Evolutionary conservation across 2,888 invertebrate genomes (phyloP).

Genomic region (Tethea ocularis): DNA sequence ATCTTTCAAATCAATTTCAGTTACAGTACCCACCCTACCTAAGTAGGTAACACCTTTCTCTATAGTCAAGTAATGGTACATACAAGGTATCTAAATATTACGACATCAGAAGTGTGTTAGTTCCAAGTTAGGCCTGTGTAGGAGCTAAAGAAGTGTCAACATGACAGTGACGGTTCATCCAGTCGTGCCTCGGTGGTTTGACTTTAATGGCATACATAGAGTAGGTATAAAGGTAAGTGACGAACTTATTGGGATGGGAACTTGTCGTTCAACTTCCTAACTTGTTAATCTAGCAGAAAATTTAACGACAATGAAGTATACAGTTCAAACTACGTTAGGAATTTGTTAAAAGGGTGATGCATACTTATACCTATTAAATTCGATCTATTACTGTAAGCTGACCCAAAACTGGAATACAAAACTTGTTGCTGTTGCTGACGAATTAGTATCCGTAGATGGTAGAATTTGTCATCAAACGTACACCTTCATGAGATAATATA

Average conservation of each 20-base stretch:
- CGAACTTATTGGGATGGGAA: constrained; percentile 2
- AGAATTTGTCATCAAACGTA: background rate
- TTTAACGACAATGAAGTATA: background rate
- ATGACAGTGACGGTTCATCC: constrained; percentile 8
- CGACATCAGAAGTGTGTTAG: background rate
- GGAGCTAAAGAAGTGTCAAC: background rate
- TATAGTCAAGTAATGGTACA: too few relatives aligned
- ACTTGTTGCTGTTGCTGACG: too few relatives aligned
- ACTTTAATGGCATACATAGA: constrained; percentile 6
- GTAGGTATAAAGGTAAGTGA: background rate
- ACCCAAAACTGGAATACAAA: background rate
- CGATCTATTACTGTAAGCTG: background rate
- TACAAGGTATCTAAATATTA: too few relatives aligned
- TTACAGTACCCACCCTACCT: too few relatives aligned
- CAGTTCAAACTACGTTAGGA: background rate
- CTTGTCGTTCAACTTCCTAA: background rate
- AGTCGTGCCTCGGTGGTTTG: constrained; percentile 13
- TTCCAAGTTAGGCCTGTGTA: too few relatives aligned
- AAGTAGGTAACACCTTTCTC: too few relatives aligned
- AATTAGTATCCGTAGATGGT: too few relatives aligned
- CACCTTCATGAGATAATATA: background rate
- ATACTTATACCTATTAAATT: background rate
- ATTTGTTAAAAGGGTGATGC: background rate
- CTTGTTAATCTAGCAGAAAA: background rate
- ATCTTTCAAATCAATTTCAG: background rate